Conservation (phyloP, 2,797 vertebrate species). For the Bovichtus diacanthus region DNA sequence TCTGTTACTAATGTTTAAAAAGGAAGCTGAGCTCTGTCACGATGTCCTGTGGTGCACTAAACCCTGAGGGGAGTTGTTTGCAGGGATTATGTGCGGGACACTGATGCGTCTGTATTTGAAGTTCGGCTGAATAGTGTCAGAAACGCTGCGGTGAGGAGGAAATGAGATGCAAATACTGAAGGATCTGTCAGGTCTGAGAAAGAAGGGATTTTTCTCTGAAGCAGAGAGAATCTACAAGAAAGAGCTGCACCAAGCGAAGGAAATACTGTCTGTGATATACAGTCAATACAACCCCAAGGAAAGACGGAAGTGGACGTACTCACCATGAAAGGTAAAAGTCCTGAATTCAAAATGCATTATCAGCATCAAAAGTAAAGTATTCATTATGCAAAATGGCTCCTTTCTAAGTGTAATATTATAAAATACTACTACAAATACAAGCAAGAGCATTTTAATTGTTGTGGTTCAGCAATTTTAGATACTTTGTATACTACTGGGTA, state of each 20-base stretch:
- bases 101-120: slow-evolving; percentile 6
- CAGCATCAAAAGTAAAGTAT: no score
- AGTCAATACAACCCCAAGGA: not conserved
- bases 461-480: no score
- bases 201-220: slow-evolving; percentile 19
- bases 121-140: not conserved
- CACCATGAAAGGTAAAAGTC: no score
- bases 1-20: not conserved
- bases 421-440: no score
- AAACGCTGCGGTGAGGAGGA: not conserved
- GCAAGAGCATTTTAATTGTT: no score
- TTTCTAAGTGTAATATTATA: no score
- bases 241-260: not conserved
- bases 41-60: not conserved
- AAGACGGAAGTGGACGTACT: no score
- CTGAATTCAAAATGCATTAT: no score
- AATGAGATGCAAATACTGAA: slow-evolving; percentile 48
- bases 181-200: not conserved
- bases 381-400: no score
- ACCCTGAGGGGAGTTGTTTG: not conserved
- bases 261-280: not conserved
- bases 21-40: not conserved
- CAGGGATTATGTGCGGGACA: not conserved
- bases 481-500: no score
- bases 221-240: not conserved